Base-by-base conservation (phyloP, 1,140 invertebrate species). In the Drosophila leontia region DNA sequence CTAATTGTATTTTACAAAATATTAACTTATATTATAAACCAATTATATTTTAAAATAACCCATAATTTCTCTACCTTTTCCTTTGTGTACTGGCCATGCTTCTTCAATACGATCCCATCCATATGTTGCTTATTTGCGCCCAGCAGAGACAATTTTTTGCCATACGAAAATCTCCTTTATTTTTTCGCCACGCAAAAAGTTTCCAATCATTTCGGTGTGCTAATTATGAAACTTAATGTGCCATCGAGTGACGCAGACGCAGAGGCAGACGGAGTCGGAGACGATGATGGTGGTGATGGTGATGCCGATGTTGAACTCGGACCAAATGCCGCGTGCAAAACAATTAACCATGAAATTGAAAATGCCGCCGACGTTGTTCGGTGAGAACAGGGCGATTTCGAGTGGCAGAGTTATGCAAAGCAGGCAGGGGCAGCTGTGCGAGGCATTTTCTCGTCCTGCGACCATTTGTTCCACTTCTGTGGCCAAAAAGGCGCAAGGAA, bases 261-360 rank as follows among this genome's bases (percentile, higher is more conserved):
- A 51, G 26, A 7, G 8, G 23, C 3, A 29, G 26, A 41, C 15
- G 32, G 41, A 60, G 58, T 63, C 59, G 26, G 26, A 29, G 26
- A 29, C 26, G 26, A 29, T 6, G 26, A 29, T 29, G 26, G 6
- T 29, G 26, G 26, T 29, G 64, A 29, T 26, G 60, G 44, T 53
- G 56, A 34, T 80, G 74, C 57, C 59, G 74, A 62, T 75, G 70
- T 71, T 82, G 71, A 79, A 83, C 71, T 78, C 68, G 61, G 53
- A 61, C 65, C 85, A 90, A 90, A 90, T 90, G 85, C 85, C 76
- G 85, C 85, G 85, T 90, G 85, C 86, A 90, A 85, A 84, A 90
- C 85, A 90, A 90, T 90, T 90, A 90, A 90, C 85, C 85, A 90
- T 90, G 85, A 90, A 90, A 90, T 90, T 90, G 85, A 90, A 90